Evolutionary conservation across 1,140 invertebrate species (phyloP), one percentile per base, ranked within the genome.

Genomic region (Lordiphosa clarofinis): DNA sequence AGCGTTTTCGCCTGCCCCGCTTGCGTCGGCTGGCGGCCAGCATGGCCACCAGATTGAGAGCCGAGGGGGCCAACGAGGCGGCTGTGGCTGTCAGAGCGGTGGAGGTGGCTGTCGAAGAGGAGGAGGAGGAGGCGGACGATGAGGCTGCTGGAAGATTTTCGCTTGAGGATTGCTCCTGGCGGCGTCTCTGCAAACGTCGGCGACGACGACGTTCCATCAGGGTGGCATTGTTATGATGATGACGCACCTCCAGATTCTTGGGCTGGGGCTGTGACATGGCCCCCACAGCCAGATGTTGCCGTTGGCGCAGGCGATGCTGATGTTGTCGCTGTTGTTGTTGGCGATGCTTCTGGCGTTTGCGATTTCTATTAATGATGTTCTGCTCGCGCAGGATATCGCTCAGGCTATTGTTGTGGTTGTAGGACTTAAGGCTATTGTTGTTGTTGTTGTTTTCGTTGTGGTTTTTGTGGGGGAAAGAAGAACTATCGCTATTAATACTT

Each of bases 401-500:
- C 7, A 50, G 44, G 52, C 50, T 53, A 12, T 65, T 64, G 69
- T 72, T 72, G 68, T 81, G 58, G 9, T 76, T 59, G 39, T 67
- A 39, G 64, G 53, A 48, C 69, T 86, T 86, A 79, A 52, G 60
- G 56, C 64, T 84, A 66, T 78, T 78, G 58, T 64, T 68, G 49
- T 59, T 65, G 21, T 44, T 61, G 38, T 40, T 50, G 37, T 47
- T 57, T 24, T 19, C 61, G 35, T 42, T 53, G 48, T 59, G 4
- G 21, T 24, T 24, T 24, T 24, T 52, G 53, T 55, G 38, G 56
- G 43, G n/a, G 38, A 37, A 50, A 42, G 55, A 40, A 56, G 63
- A 68, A 72, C 76, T 84, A 82, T 84, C 69, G 64, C 78, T 86
- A 86, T 81, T 86, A 86, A 86, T 86, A 86, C 81, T 86, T 79